Evolutionary conservation across 1,140 invertebrate genomes (phyloP).

Genomic region (Caenorhabditis elegans): WBcel235 BX284604.4:9252501-9253000

Average conservation of each 20-base stretch:
- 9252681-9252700: too few relatives aligned
- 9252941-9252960: slow-evolving; percentile 43
- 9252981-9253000: too few relatives aligned
- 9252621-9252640: neutral
- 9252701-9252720: too few relatives aligned
- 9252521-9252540: slow-evolving; percentile 52
- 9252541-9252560: slow-evolving; percentile 63
- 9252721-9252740: slow-evolving; percentile 12
- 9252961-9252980: neutral
- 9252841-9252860: slow-evolving; percentile 28
- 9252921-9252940: slow-evolving; percentile 31
- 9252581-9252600: slow-evolving; percentile 48
- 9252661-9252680: too few relatives aligned
- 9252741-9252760: slow-evolving; percentile 46
- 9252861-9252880: slow-evolving; percentile 38
- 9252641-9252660: too few relatives aligned
- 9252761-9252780: slow-evolving; percentile 46
- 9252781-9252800: slow-evolving; percentile 44
- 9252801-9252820: slow-evolving; percentile 45
- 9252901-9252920: slow-evolving; percentile 53
- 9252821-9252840: slow-evolving; percentile 37
- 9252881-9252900: slow-evolving; percentile 44
- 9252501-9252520: slow-evolving; percentile 59
- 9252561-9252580: slow-evolving; percentile 54
- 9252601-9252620: neutral